A percentile compares a stretch with the other conserved stretches of the same genome.
These are phyloP conservation scores for Baronia brevicornis DNA, from an alignment of 2,888 invertebrate genomes.

Conservation along the genomic window DNA sequence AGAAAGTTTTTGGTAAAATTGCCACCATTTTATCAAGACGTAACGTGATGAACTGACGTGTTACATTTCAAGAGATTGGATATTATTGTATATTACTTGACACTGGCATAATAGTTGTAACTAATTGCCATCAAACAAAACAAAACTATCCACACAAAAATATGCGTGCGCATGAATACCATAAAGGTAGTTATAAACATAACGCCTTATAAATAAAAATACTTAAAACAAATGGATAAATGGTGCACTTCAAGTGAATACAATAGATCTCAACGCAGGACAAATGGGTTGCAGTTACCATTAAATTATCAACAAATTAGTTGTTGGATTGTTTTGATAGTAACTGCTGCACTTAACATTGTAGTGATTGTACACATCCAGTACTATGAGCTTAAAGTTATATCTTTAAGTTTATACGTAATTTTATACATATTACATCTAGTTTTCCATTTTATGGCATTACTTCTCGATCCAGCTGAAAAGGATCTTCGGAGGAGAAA, in stretches of 20 bases:
- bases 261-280: conserved; percentile 74
- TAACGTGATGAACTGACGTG: too few species aligned
- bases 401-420: conserved; percentile 75
- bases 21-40: too few species aligned
- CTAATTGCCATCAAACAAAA: too few species aligned
- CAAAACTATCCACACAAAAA: too few species aligned
- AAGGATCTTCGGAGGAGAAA: conserved; percentile 80
- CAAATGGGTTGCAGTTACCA: conserved; percentile 89
- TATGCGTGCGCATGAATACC: too few species aligned
- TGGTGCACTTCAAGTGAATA: conserved; percentile 42
- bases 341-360: conserved; percentile 82
- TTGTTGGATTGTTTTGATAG: conserved; percentile 85
- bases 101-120: too few species aligned
- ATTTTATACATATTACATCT: conserved; percentile 84
- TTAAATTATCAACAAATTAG: conserved; percentile 89
- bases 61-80: too few species aligned
- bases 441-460: conserved; percentile 84
- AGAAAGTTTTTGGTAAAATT: too few species aligned
- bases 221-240: conserved; percentile 47
- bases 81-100: too few species aligned
- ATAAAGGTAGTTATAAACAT: too few species aligned
- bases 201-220: too few species aligned
- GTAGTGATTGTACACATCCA: conserved; percentile 83
- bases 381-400: conserved; percentile 76
- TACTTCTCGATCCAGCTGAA: conserved; percentile 93